A percentile compares a stretch with the other conserved stretches of the same genome.
phyloP scores from a whole-genome alignment of 2,113 vertebrate species.

The Indri indri region DNA sequence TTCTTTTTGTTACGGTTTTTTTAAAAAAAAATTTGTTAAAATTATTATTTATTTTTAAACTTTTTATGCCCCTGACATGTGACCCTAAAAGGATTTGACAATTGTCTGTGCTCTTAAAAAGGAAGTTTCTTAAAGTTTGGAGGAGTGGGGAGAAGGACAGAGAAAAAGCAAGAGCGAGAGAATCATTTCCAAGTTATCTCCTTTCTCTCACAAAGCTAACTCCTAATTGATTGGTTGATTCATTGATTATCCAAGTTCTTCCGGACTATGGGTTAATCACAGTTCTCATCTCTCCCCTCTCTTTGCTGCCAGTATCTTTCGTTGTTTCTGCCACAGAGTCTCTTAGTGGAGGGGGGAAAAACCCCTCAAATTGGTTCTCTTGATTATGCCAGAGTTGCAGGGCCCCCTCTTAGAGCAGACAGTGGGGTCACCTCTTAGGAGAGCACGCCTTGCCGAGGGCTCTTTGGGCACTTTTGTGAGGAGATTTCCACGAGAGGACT shows the following conservation, averaged over 20 bases:
- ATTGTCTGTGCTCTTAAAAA: background rate
- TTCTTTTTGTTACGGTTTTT: background rate
- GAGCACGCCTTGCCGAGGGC: background rate
- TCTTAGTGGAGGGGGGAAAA: background rate
- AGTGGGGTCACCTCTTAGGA: background rate
- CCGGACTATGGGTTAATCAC: background rate
- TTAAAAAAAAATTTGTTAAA: background rate
- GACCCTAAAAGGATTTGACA: background rate
- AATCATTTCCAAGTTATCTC: background rate
- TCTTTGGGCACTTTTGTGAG: background rate
- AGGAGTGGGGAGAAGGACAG: background rate
- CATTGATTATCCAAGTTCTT: background rate
- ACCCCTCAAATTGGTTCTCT: background rate
- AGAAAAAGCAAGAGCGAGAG: background rate
- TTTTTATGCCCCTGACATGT: slow-evolving; percentile 1
- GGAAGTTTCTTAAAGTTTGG: background rate
- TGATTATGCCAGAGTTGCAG: background rate
- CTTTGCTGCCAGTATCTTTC: background rate
- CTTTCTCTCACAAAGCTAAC: background rate
- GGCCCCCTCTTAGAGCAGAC: background rate
- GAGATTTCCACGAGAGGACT: background rate
- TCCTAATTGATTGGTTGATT: background rate
- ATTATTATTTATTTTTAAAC: slow-evolving; percentile 38
- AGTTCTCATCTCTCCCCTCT: background rate
- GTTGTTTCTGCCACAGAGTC: background rate